Conservation (phyloP, 2,113 vertebrate genomes). For the Atractosteus spatula region DNA sequence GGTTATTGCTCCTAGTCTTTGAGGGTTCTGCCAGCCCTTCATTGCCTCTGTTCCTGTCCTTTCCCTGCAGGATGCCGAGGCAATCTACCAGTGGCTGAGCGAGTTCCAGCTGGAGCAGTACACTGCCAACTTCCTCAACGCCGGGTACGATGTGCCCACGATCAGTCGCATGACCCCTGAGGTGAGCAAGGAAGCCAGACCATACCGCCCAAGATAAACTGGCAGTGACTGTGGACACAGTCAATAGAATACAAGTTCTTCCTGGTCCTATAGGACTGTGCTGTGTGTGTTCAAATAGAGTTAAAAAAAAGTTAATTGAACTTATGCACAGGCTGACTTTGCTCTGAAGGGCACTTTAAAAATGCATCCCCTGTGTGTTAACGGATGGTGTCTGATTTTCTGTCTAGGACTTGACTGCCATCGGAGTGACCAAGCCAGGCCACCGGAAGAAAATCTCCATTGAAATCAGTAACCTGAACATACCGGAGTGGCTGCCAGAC, state of each 20-base stretch:
- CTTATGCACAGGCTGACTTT: neutral
- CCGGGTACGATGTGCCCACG: constrained; percentile 91
- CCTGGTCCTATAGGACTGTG: too few species aligned
- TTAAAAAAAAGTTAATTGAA: neutral
- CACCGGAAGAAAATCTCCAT: constrained; percentile 94
- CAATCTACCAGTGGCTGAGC: constrained; percentile 89
- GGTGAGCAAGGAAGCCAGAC: constrained; percentile 56
- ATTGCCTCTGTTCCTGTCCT: neutral
- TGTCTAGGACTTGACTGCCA: constrained; percentile 87
- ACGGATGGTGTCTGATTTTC: neutral
- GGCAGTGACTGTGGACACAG: too few species aligned
- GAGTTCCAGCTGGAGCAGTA: constrained; percentile 94
- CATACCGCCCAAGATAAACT: too few species aligned
- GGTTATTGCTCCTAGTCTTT: too few species aligned
- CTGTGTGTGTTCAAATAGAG: too few species aligned
- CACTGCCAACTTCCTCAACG: constrained; percentile 79
- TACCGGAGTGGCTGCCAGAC: constrained; percentile 88
- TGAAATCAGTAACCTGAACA: constrained; percentile 86
- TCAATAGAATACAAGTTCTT: too few species aligned
- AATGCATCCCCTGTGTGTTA: too few species aligned
- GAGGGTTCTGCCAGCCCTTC: too few species aligned
- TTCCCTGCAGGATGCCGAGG: constrained; percentile 78
- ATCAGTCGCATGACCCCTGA: constrained; percentile 97
- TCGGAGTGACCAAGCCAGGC: constrained; percentile 92
- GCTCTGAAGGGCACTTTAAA: neutral